Conservation (phyloP, 2,888 invertebrate genomes). For the Spisula subtruncata region DNA sequence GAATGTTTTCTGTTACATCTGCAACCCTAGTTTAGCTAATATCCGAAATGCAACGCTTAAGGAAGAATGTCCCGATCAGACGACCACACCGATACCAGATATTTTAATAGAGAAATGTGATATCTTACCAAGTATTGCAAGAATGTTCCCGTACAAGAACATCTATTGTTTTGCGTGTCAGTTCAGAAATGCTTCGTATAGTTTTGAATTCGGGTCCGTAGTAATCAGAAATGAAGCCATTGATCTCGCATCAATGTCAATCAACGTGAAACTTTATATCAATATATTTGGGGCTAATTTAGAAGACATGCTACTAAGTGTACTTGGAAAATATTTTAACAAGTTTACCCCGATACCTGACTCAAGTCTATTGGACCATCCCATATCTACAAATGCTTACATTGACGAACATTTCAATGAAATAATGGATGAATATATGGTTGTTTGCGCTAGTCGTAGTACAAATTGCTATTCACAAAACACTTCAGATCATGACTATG, state of each 20-base stretch:
- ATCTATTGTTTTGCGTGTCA: slow-evolving; percentile 37
- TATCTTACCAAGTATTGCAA: slow-evolving; percentile 1
- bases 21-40: slow-evolving; percentile 57
- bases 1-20: slow-evolving; percentile 62
- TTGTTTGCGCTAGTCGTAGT: neutral
- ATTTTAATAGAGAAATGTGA: neutral
- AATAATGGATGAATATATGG: slow-evolving; percentile 9
- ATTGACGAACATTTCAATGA: neutral
- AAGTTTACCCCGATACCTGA: neutral
- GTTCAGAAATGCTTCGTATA: neutral
- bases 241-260: neutral
- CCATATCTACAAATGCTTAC: neutral
- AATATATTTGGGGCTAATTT: neutral
- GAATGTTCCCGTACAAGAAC: slow-evolving; percentile 44
- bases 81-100: neutral
- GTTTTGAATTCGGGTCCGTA: neutral
- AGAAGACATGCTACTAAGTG: neutral
- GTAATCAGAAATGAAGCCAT: neutral
- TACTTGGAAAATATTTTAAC: neutral
- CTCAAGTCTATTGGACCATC: neutral
- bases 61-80: neutral
- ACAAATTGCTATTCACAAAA: neutral
- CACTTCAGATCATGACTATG: no score
- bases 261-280: neutral
- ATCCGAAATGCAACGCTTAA: neutral